Conservation (phyloP, 2,888 invertebrate species). For the Galerucella calmariensis region DNA sequence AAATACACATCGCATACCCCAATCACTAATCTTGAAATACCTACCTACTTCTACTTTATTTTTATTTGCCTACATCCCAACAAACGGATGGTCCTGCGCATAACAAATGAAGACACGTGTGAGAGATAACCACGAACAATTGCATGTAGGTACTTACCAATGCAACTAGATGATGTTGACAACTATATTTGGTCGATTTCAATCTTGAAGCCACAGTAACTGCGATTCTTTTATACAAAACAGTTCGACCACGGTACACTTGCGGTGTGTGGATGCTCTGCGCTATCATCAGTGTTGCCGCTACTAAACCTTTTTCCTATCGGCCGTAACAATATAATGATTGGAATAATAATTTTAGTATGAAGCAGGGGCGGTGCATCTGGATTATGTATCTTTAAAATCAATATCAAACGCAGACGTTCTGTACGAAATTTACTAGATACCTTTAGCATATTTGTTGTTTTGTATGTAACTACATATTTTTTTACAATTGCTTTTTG, state of each 20-base stretch:
- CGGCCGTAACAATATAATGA: too few species aligned
- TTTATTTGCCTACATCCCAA: constrained; percentile 54
- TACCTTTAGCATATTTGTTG: too few species aligned
- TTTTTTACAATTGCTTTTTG: too few species aligned
- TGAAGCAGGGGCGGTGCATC: too few species aligned
- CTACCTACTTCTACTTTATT: constrained; percentile 15
- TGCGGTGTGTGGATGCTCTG: constrained; percentile 27
- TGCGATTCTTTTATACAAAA: constrained; percentile 28
- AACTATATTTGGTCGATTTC: constrained; percentile 61
- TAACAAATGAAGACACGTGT: constrained; percentile 57
- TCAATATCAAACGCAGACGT: too few species aligned
- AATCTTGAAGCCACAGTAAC: constrained; percentile 54
- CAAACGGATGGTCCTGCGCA: constrained; percentile 53
- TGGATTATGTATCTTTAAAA: too few species aligned
- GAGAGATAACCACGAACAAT: constrained; percentile 53
- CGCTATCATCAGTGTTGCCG: constrained; percentile 24
- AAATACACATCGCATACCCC: background rate
- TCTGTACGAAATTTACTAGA: too few species aligned
- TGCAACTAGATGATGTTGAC: constrained; percentile 57
- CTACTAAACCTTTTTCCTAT: background rate
- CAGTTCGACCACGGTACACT: constrained; percentile 23
- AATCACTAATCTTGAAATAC: constrained; percentile 9
- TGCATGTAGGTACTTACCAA: constrained; percentile 61
- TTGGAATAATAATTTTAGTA: too few species aligned
- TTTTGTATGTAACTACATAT: too few species aligned